Base-by-base conservation (phyloP, 64 coral and sea anemone genomes). In the Porites australiensis region DNA sequence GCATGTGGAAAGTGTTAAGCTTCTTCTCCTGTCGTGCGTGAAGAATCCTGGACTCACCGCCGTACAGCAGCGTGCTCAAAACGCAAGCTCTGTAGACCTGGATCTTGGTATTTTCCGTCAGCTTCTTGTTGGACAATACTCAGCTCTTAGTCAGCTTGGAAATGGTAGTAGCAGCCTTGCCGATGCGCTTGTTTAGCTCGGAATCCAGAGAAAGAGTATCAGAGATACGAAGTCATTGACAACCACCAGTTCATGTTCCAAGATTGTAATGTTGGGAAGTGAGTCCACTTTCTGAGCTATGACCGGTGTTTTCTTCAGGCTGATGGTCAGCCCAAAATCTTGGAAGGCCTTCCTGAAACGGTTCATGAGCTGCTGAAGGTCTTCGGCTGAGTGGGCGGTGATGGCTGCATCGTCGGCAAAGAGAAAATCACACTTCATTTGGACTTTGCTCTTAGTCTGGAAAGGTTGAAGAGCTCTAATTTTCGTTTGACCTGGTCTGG, bases 41-140 rank as follows among this genome's bases (percentile, higher is more conserved):
- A 13, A 50, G 15, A 8, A 69, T 87, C 48, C 85, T 74, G 11
- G 67, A 21, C 47, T 72, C 53, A 44, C 85, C 74, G 15, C 86
- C 50, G 50, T 75, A 74, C 23, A 88, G 46, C 48, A 88, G 49
- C 10, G 69, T 58, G 19, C 70, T 75, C 48, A 88, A 0, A 27
- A 90, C 75, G 46, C 77, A 90, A 44, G 58, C 88, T 8, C 75
- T 79, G 75, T 79, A 90, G 43, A 90, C 59, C 0, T 75, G 45
- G 9, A n/a, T n/a, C n/a, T n/a, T n/a, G n/a, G n/a, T n/a, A n/a
- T n/a, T n/a, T n/a, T n/a, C n/a, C n/a, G n/a, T n/a, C n/a, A n/a
- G n/a, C n/a, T n/a, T n/a, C n/a, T n/a, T n/a, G n/a, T n/a, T n/a
- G n/a, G n/a, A n/a, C n/a, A n/a, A n/a, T n/a, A n/a, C n/a, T n/a